Evolutionary conservation across 2,888 invertebrate genomes (phyloP).

Genomic region (Plemyria rubiginata): DNA sequence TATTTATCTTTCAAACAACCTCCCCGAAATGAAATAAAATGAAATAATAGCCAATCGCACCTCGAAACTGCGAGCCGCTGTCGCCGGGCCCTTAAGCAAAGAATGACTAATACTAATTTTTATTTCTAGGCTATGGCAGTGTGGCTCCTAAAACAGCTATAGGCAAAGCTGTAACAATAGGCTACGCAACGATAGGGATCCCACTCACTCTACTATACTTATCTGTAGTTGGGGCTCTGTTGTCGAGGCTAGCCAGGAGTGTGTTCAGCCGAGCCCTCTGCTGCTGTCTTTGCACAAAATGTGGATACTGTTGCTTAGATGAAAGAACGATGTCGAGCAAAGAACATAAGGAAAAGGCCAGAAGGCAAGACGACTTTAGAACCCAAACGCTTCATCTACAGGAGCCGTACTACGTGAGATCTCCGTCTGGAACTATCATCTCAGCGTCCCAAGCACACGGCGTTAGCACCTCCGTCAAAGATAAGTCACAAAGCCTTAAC

Average conservation of each 20-base stretch:
- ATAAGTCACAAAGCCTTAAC: slow-evolving; percentile 71
- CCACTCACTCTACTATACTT: slow-evolving; percentile 94
- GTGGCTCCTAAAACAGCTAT: slow-evolving; percentile 95
- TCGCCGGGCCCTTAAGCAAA: no score
- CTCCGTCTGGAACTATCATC: slow-evolving; percentile 81
- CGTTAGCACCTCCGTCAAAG: slow-evolving; percentile 73
- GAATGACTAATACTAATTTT: slow-evolving; percentile 12
- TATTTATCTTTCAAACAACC: no score
- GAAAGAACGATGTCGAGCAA: slow-evolving; percentile 93
- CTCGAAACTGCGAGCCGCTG: no score
- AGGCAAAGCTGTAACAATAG: slow-evolving; percentile 96
- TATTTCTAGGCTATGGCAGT: slow-evolving; percentile 94
- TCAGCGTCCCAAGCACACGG: slow-evolving; percentile 82
- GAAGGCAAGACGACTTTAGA: slow-evolving; percentile 87
- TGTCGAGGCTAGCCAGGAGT: slow-evolving; percentile 92
- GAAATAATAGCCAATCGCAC: no score
- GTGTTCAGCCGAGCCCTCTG: slow-evolving; percentile 92
- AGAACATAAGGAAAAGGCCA: slow-evolving; percentile 90
- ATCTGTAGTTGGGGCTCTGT: slow-evolving; percentile 93
- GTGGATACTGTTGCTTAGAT: slow-evolving; percentile 94
- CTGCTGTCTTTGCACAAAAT: slow-evolving; percentile 94
- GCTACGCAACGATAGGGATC: slow-evolving; percentile 94
- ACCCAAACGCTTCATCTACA: slow-evolving; percentile 87
- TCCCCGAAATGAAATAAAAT: no score
- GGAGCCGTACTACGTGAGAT: slow-evolving; percentile 89